phyloP scores from a whole-genome alignment of 2,113 vertebrate species.

The Seriola aureovittata region DNA sequence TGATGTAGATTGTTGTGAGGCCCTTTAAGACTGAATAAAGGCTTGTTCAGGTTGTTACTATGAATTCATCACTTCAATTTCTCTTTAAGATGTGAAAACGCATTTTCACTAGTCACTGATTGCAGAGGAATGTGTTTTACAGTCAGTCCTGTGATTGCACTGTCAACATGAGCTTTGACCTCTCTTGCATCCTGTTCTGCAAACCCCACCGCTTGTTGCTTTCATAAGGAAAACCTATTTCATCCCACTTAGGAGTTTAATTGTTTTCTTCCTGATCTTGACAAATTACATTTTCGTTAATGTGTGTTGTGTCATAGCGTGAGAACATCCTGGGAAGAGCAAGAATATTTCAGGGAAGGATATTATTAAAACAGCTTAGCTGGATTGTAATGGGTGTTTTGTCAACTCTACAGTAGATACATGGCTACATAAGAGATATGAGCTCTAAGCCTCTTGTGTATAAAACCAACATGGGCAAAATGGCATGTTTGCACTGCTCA shows the following conservation, averaged over 20 bases:
- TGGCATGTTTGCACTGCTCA: constrained; percentile 27
- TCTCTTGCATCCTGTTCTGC: not conserved
- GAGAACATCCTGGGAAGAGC: constrained; percentile 33
- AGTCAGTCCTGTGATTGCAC: not conserved
- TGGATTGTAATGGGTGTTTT: constrained; percentile 28
- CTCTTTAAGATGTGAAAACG: too few relatives aligned
- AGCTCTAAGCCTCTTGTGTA: constrained; percentile 5
- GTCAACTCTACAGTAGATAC: not conserved
- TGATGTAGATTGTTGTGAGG: too few relatives aligned
- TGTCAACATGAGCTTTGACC: not conserved
- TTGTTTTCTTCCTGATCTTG: constrained; percentile 9
- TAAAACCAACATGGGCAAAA: constrained; percentile 13
- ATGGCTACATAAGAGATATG: not conserved
- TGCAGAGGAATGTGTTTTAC: not conserved
- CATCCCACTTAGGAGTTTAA: not conserved
- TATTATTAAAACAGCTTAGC: constrained; percentile 57
- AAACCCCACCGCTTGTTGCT: not conserved
- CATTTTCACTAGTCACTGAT: not conserved
- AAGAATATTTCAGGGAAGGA: not conserved
- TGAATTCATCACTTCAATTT: not conserved
- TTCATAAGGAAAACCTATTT: not conserved
- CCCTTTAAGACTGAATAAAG: too few relatives aligned
- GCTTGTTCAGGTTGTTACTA: not conserved
- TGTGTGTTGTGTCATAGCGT: constrained; percentile 8
- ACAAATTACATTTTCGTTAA: not conserved